These are phyloP conservation scores for Anthoptus insignis DNA, from an alignment of 2,888 invertebrate species.

Conservation along the genomic window DNA sequence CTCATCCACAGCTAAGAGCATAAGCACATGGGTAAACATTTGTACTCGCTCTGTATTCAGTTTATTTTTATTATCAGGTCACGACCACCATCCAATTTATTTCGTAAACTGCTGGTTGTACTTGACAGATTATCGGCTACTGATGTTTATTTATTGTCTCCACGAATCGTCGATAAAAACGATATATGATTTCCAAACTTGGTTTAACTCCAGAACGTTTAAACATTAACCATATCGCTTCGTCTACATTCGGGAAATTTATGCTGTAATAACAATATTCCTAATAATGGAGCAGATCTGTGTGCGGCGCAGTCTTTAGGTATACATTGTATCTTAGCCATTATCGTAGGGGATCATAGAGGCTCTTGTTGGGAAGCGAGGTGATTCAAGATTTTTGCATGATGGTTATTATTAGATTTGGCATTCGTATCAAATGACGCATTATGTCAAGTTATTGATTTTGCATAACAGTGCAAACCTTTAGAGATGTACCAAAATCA, in stretches of 20 bases:
- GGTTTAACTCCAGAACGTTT: slow-evolving; percentile 13
- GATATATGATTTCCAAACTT: slow-evolving; percentile 3
- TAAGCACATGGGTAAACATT: no score
- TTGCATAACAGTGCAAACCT: no score
- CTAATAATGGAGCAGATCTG: slow-evolving; percentile 32
- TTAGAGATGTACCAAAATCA: no score
- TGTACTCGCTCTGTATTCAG: no score
- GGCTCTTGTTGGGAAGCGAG: not conserved
- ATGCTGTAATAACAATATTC: slow-evolving; percentile 35
- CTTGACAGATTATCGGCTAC: not conserved
- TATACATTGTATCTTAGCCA: not conserved
- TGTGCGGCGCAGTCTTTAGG: slow-evolving; percentile 15
- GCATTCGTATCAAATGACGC: no score
- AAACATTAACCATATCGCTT: slow-evolving; percentile 33
- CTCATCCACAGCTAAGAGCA: no score
- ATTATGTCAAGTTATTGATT: no score
- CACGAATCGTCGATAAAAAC: not conserved
- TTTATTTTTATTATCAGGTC: no score
- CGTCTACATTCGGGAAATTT: slow-evolving; percentile 23
- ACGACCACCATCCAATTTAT: not conserved
- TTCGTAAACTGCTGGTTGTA: slow-evolving; percentile 3
- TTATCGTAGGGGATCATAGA: not conserved
- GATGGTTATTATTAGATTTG: no score
- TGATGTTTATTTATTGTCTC: not conserved
- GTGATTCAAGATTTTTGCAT: not conserved